Evolutionary conservation across 2,888 invertebrate species (phyloP).

Genomic region (Theodoxus fluviatilis): DNA sequence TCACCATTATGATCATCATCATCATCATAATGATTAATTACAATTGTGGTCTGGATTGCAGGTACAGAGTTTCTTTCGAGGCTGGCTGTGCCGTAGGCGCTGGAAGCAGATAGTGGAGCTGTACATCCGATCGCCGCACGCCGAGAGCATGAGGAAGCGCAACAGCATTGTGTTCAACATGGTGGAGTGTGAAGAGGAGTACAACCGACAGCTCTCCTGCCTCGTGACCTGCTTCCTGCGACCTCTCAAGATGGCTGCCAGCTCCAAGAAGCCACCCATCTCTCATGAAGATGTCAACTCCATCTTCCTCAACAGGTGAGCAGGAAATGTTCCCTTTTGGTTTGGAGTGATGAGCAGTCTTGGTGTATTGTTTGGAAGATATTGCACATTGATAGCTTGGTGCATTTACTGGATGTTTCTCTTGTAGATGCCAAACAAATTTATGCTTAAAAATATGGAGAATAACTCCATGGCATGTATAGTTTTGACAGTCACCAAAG

Average conservation of each 20-base stretch:
- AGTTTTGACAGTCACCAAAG: no score
- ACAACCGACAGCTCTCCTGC: conserved; percentile 87
- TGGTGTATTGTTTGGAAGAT: no score
- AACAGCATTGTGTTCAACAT: conserved; percentile 78
- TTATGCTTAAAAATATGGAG: no score
- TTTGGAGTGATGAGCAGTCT: no score
- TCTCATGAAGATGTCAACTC: conserved; percentile 93
- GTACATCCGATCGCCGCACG: conserved; percentile 91
- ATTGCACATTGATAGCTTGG: no score
- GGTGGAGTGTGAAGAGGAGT: conserved; percentile 93
- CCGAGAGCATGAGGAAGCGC: conserved; percentile 90
- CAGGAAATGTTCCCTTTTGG: no score
- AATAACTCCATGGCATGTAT: no score
- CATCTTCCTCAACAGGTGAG: conserved; percentile 82
- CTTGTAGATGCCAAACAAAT: no score
- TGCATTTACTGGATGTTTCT: no score
- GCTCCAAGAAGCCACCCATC: conserved; percentile 89
- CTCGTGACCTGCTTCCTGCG: conserved; percentile 85
- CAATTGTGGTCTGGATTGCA: conserved; percentile 35
- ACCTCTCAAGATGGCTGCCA: conserved; percentile 88
- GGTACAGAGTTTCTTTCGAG: conserved; percentile 88
- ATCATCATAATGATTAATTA: no score
- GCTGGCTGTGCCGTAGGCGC: conserved; percentile 87
- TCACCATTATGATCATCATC: no score
- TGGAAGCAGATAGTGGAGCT: conserved; percentile 96